Conservation (phyloP, 2,113 vertebrate species). For the Loxodonta africana region DNA sequence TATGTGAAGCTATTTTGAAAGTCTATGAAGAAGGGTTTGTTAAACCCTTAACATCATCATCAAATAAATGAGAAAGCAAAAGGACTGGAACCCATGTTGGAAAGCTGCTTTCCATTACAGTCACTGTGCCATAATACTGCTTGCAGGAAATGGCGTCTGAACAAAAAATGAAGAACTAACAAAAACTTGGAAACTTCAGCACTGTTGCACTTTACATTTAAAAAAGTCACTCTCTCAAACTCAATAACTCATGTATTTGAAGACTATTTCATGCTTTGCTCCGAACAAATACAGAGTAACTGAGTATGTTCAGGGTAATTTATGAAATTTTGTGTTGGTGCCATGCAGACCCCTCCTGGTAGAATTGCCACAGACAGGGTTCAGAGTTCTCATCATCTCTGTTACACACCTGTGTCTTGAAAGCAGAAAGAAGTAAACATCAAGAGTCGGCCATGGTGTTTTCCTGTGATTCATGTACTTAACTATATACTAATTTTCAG, state of each 20-base stretch:
- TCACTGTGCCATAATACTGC: constrained; percentile 86
- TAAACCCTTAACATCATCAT: constrained; percentile 90
- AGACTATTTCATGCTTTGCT: constrained; percentile 89
- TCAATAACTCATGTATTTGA: constrained; percentile 87
- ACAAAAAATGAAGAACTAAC: constrained; percentile 87
- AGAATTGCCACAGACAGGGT: constrained; percentile 89
- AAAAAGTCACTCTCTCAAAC: constrained; percentile 89
- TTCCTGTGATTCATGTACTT: constrained; percentile 87
- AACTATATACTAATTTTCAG: constrained; percentile 84
- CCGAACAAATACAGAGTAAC: constrained; percentile 88
- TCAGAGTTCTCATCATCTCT: constrained; percentile 87
- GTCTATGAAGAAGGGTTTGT: constrained; percentile 97
- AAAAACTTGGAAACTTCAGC: constrained; percentile 95
- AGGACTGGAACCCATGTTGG: constrained; percentile 77
- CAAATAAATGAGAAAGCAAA: constrained; percentile 91
- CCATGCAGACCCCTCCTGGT: constrained; percentile 87
- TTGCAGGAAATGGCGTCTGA: constrained; percentile 84
- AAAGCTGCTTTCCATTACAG: constrained; percentile 81
- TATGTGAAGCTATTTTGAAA: constrained; percentile 99
- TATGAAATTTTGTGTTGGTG: constrained; percentile 86
- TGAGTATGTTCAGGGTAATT: constrained; percentile 88
- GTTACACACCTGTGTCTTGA: constrained; percentile 85
- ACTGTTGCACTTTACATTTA: constrained; percentile 99
- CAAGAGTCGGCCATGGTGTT: constrained; percentile 88
- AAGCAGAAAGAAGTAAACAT: constrained; percentile 85